Conservation (phyloP, 2,113 vertebrate genomes). For the Erinaceus europaeus region DNA sequence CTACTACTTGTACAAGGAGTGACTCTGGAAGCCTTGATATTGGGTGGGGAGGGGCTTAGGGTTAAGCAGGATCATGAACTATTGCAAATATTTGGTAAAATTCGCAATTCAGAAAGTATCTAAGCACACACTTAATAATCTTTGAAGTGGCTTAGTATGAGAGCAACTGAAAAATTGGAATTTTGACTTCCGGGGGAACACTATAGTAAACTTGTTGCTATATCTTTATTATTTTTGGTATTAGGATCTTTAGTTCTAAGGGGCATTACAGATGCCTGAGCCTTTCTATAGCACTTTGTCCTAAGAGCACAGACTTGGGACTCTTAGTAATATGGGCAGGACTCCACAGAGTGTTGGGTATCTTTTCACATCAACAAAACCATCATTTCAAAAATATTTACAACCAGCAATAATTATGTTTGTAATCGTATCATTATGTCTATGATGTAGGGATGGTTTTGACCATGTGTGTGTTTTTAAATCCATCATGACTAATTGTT, state of each 20-base stretch:
- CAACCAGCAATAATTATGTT: slow-evolving; percentile 45
- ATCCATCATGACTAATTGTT: slow-evolving; percentile 24
- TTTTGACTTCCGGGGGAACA: slow-evolving; percentile 44
- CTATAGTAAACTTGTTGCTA: slow-evolving; percentile 85
- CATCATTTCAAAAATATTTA: slow-evolving; percentile 43
- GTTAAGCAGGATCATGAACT: slow-evolving; percentile 12
- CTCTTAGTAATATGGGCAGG: not conserved
- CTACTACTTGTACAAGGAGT: slow-evolving; percentile 35
- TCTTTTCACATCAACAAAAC: slow-evolving; percentile 1
- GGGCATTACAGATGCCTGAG: not conserved
- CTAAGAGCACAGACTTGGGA: not conserved
- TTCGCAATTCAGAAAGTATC: slow-evolving; percentile 17
- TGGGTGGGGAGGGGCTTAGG: not conserved
- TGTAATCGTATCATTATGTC: not conserved
- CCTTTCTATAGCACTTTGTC: not conserved
- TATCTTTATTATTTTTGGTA: slow-evolving; percentile 74
- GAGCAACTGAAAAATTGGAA: slow-evolving; percentile 49
- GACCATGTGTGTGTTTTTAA: too few relatives aligned
- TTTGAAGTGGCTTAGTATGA: slow-evolving; percentile 30
- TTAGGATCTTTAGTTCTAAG: slow-evolving; percentile 46
- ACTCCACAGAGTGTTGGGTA: not conserved
- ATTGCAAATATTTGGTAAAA: slow-evolving; percentile 51
- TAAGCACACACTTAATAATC: slow-evolving; percentile 47
- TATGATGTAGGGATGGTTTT: too few relatives aligned
- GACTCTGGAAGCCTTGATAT: slow-evolving; percentile 3